Percentiles rank a stretch among this genome's conserved stretches.
These are phyloP conservation scores for Idaea aversata DNA, from an alignment of 2,888 invertebrate species.

Conservation along the genomic window DNA sequence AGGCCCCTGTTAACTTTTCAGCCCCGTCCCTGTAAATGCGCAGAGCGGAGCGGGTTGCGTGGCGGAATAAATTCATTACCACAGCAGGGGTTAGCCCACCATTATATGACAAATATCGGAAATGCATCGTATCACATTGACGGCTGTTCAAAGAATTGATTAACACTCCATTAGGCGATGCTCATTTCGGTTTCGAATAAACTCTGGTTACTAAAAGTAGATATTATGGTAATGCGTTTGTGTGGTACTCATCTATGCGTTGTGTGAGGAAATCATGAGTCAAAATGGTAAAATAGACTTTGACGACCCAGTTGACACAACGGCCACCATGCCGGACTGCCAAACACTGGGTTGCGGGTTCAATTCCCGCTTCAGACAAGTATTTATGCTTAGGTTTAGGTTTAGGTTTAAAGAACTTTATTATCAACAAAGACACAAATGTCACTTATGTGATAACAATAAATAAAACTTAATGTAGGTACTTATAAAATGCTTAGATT, in stretches of 20 bases:
- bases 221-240: neutral
- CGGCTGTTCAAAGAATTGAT: constrained; percentile 56
- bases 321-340: too few species aligned
- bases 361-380: too few species aligned
- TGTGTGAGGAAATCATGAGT: neutral
- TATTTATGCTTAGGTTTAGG: too few species aligned
- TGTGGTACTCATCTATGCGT: neutral
- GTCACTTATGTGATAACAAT: too few species aligned
- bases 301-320: too few species aligned
- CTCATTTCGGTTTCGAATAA: constrained; percentile 22
- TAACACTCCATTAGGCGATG: constrained; percentile 35
- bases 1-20: neutral
- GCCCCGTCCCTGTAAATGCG: constrained; percentile 30
- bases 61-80: constrained; percentile 57
- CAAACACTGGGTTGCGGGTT: too few species aligned
- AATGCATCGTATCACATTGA: constrained; percentile 42
- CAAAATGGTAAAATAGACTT: too few species aligned
- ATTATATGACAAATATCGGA: constrained; percentile 57
- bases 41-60: constrained; percentile 32
- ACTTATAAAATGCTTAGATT: too few species aligned
- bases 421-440: too few species aligned
- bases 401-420: too few species aligned
- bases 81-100: constrained; percentile 31
- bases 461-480: too few species aligned
- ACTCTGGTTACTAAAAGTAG: neutral